Percentiles rank a stretch among this genome's conserved stretches.
Conservation (phyloP, 2,113 vertebrate species). For the Hydropotes inermis region DNA sequence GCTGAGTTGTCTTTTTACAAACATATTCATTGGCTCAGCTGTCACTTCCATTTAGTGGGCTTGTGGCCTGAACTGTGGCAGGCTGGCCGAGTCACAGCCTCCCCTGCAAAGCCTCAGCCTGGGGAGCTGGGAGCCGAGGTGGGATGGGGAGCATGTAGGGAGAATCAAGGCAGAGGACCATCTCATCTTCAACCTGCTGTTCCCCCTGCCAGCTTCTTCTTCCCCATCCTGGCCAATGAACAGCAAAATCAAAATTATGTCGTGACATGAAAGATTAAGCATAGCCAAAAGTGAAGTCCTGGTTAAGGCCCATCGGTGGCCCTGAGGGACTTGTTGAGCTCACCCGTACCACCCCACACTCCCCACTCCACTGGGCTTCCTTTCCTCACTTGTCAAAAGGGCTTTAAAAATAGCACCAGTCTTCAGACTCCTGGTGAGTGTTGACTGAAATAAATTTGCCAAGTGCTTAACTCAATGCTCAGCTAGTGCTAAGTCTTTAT, state of each 20-base stretch:
- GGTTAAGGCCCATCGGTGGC: not conserved
- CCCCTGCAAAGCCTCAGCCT: not conserved
- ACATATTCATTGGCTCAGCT: not conserved
- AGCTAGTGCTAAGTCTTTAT: not conserved
- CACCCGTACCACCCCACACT: not conserved
- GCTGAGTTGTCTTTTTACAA: slow-evolving; percentile 44
- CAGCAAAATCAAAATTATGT: not conserved
- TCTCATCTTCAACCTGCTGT: not conserved
- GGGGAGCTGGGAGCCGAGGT: not conserved
- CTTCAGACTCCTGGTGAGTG: not conserved
- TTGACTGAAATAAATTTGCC: not conserved
- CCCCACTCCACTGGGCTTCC: not conserved
- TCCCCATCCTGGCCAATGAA: not conserved
- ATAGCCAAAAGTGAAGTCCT: no score
- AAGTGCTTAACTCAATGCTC: not conserved
- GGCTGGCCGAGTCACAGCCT: not conserved
- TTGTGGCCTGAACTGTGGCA: not conserved
- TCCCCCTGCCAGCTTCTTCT: not conserved
- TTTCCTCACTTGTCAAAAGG: not conserved
- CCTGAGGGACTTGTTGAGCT: not conserved
- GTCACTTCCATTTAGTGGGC: slow-evolving; percentile 38
- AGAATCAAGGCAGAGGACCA: not conserved
- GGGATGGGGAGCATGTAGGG: rapidly evolving
- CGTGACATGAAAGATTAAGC: not conserved
- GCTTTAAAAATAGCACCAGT: not conserved